A percentile compares a stretch with the other conserved stretches of the same genome.
phyloP scores from a whole-genome alignment of 1,140 invertebrate species.

The Neodiprion virginianus region DNA sequence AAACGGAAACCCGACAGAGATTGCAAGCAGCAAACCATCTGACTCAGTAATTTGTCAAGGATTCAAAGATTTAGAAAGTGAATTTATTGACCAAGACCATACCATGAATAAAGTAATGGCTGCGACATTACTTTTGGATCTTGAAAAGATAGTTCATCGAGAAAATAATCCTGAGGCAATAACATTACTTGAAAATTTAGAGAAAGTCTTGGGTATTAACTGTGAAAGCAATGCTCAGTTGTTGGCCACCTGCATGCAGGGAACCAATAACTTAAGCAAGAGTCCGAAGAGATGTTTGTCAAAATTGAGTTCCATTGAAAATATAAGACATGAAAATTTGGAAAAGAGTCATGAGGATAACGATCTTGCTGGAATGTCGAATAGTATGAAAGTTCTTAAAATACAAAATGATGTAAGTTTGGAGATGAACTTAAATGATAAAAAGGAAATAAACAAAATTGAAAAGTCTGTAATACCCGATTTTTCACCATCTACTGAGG shows the following conservation, averaged over 20 bases:
- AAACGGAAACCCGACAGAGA: slow-evolving; percentile 1
- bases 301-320: slow-evolving; percentile 9
- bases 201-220: slow-evolving; percentile 47
- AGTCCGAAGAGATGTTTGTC: slow-evolving; percentile 18
- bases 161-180: slow-evolving; percentile 44
- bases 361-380: not conserved
- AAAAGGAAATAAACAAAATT: slow-evolving; percentile 25
- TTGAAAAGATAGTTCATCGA: slow-evolving; percentile 48
- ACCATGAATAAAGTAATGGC: slow-evolving; percentile 39
- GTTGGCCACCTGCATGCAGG: slow-evolving; percentile 40
- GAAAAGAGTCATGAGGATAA: slow-evolving; percentile 28
- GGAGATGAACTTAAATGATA: slow-evolving; percentile 18
- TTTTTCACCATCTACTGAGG: not conserved
- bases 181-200: slow-evolving; percentile 50
- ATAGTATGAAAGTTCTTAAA: slow-evolving; percentile 14
- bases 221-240: slow-evolving; percentile 47
- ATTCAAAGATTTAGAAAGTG: slow-evolving; percentile 40
- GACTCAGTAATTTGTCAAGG: slow-evolving; percentile 1
- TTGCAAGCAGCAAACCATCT: not conserved
- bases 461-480: slow-evolving; percentile 20
- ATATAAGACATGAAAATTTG: slow-evolving; percentile 19
- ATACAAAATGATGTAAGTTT: slow-evolving; percentile 12
- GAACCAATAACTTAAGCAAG: slow-evolving; percentile 32
- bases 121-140: slow-evolving; percentile 42
- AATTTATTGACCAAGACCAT: slow-evolving; percentile 36